Evolutionary conservation across 2,888 invertebrate genomes (phyloP).

Genomic region (Cetonia aurata): DNA sequence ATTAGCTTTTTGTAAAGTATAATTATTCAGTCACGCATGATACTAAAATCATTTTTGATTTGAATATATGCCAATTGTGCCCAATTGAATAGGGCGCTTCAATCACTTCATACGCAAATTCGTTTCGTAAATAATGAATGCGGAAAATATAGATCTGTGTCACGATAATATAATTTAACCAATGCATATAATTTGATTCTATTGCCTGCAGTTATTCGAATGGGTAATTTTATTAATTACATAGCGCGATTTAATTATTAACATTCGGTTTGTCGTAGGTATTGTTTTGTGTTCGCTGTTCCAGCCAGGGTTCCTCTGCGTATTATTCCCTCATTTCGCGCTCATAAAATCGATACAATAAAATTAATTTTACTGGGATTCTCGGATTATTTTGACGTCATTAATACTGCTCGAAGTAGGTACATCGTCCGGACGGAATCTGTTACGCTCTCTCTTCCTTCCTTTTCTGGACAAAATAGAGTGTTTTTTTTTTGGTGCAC

Average conservation of each 20-base stretch:
- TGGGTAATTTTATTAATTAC: slow-evolving; percentile 7
- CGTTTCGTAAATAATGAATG: no score
- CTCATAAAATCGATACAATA: background rate
- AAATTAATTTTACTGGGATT: slow-evolving; percentile 16
- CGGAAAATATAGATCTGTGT: no score
- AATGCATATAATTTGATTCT: background rate
- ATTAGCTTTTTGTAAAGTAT: no score
- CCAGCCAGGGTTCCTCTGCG: no score
- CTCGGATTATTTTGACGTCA: background rate
- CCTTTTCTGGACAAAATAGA: background rate
- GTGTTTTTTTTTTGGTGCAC: background rate
- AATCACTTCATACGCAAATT: no score
- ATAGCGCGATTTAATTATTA: background rate
- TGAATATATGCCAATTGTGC: no score
- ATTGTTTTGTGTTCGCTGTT: background rate
- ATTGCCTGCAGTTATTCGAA: background rate
- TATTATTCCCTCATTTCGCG: no score
- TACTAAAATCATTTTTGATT: no score
- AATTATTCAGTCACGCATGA: no score
- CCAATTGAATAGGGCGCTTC: no score
- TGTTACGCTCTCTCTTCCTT: background rate
- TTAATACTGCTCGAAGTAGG: background rate
- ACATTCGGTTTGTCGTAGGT: background rate
- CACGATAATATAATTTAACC: no score
- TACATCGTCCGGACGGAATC: no score